These are phyloP conservation scores for Labia minor DNA, from an alignment of 2,888 invertebrate genomes.

Conservation along the genomic window DNA sequence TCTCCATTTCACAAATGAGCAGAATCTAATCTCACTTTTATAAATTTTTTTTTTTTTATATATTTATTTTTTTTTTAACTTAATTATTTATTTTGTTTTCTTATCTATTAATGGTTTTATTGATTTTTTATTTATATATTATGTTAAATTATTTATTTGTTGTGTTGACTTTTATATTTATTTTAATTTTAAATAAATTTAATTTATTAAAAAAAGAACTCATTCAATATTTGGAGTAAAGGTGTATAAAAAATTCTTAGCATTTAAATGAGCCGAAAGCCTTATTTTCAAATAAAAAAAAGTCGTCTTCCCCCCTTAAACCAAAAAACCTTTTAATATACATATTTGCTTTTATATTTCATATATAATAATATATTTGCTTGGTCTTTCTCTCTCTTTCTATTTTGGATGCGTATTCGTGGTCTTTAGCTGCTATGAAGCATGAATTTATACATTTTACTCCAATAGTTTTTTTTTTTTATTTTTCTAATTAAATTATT, in stretches of 20 bases:
- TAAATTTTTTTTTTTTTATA: neutral
- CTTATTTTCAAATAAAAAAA: neutral
- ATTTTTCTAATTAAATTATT: neutral
- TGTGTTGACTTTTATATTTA: neutral
- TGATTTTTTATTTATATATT: neutral
- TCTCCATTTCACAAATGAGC: constrained; percentile 13
- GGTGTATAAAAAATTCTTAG: constrained; percentile 7
- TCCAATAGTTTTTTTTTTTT: neutral
- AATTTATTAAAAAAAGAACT: neutral
- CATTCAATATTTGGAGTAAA: constrained; percentile 8
- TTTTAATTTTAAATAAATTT: neutral
- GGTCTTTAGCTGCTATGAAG: constrained; percentile 8
- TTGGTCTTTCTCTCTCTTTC: neutral
- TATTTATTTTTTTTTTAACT: neutral
- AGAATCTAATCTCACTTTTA: neutral
- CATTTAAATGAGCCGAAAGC: constrained; percentile 5
- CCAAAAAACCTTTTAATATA: too few relatives aligned
- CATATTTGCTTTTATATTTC: too few relatives aligned
- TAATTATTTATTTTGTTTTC: neutral
- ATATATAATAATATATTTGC: too few relatives aligned
- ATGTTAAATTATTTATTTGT: neutral
- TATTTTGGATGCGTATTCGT: constrained; percentile 5
- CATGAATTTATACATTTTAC: constrained; percentile 13
- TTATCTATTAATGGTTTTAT: too few relatives aligned
- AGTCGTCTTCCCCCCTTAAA: neutral